Base-by-base conservation (phyloP, 2,888 invertebrate genomes). In the Hemistola chrysoprasaria region DNA sequence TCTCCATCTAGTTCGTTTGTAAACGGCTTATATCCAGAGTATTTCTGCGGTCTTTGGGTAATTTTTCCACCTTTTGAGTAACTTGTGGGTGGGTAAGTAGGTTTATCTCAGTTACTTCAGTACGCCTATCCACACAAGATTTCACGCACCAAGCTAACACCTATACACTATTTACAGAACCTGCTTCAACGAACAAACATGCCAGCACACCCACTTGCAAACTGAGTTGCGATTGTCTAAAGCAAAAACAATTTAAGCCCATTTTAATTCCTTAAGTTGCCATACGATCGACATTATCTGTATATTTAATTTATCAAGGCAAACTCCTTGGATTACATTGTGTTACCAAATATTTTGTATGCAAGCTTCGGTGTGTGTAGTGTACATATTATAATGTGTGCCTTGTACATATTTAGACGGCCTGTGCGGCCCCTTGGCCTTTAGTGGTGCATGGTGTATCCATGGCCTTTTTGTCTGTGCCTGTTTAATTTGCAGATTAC, bases 341-440 rank as follows among this genome's bases (percentile, higher is more conserved):
- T 71, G 77, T 84, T 79, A 74, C 85, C 81, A 86, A 86, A 87
- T 86, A 86, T 86, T 87, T 83, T 85, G 74, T 70, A 72, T 82
- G 82, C 75, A 79, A 80, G 82, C 78, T 62, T 27, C 56, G 35
- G 47, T 73, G 76, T 81, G 79, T 79, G 65, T 67, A 68, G 62
- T 65, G 76, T 70, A 77, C 75, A 82, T 71, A 80, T 65, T 63
- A 61, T 74, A 70, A 77, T 61, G 74, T 69, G 70, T 65, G 71
- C 64, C 79, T 70, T 78, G 74, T 75, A 83, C 78, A 85, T 83
- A 85, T 83, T 85, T 81, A 80, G 75, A 64, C 69, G 74, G 58
- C 70, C 74, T 78, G 76, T 70, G 58, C 57, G 60, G 65, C 71
- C 73, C 65, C 69, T 72, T 71, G 64, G 65, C 64, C 65, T 37